Base-by-base conservation (phyloP, 2,888 invertebrate species). In the Lordiphosa fenestrarum region DNA sequence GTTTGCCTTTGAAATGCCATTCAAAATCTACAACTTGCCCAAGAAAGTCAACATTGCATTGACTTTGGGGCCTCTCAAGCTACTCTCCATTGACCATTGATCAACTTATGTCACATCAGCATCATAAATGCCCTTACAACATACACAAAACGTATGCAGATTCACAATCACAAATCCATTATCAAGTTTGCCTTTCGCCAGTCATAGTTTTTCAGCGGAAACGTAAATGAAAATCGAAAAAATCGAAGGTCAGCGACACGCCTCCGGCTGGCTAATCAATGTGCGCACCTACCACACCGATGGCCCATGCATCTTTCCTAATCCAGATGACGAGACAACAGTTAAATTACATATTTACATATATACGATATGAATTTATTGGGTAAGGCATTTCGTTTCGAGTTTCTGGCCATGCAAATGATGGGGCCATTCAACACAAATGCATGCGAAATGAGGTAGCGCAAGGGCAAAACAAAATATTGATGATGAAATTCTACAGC, bases 331-430 rank as follows among this genome's bases (percentile, higher is more conserved):
- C 23, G 4, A 6, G 13, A 37, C 37, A 21, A 52, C 15, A 58
- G 7, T 51, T 33, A 54, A 15, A 63, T 61, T 76, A 30, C 30
- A 30, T 30, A 72, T 81, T 60, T 60, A 75, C 59, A 15, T 15
- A 65, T 75, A 61, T 74, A 61, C 30, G 44, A 50, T 63, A 56
- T 76, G 44, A 40, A 50, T 81, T 84, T 77, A 76, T 80, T 77
- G 54, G 63, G 70, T 81, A 71, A 73, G 66, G 21, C 36, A 30
- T 39, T 59, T 47, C 37, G 65, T 30, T 30, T 30, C 30, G 9
- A 9, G 47, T 41, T 50, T 15, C 41, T n/a, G 40, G 51, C 57
- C 66, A 63, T 63, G 66, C 66, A 65, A 65, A 65, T 65, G 66
- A 44, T 44, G 12, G 9, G 13, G 25, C 37, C 7, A 13, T 39